phyloP scores from a whole-genome alignment of 92 coral and sea anemone species.

The Hydrozoanthus gracilis region DNA sequence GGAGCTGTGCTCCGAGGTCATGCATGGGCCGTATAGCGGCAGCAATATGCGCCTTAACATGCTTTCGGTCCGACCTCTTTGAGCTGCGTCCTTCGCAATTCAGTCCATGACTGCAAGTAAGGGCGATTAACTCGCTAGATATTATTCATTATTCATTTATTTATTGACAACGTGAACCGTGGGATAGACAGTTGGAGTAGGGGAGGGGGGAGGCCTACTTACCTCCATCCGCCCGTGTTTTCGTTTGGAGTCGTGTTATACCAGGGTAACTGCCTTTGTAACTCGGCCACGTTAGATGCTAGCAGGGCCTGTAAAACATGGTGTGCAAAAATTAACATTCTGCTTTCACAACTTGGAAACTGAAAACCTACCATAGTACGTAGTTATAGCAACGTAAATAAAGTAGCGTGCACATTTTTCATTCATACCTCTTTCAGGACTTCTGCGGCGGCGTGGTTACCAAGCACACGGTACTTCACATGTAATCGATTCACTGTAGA shows the following conservation, averaged over 20 bases:
- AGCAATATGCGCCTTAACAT: no score
- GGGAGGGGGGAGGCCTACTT: conserved; percentile 31
- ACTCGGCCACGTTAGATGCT: conserved; percentile 85
- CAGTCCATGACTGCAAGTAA: no score
- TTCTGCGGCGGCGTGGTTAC: conserved; percentile 94
- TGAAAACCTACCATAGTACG: no score
- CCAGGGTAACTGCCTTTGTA: conserved; percentile 70
- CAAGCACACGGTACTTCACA: conserved; percentile 88
- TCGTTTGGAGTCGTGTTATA: conserved; percentile 56
- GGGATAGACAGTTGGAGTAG: no score
- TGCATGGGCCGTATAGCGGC: no score
- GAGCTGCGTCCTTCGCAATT: no score
- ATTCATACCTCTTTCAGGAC: conserved; percentile 84
- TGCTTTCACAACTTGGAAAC: no score
- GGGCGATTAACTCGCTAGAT: no score
- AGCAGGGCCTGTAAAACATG: conserved; percentile 67
- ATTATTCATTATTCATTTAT: background rate
- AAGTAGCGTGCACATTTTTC: background rate
- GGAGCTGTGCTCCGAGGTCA: no score
- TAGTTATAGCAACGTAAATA: background rate
- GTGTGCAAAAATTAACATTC: no score
- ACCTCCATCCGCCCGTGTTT: conserved; percentile 95
- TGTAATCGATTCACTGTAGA: conserved; percentile 81
- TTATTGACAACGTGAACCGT: no score
- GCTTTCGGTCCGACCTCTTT: no score